Evolutionary conservation across 2,888 invertebrate species (phyloP).

Genomic region (Rhogogaster chlorosoma): DNA sequence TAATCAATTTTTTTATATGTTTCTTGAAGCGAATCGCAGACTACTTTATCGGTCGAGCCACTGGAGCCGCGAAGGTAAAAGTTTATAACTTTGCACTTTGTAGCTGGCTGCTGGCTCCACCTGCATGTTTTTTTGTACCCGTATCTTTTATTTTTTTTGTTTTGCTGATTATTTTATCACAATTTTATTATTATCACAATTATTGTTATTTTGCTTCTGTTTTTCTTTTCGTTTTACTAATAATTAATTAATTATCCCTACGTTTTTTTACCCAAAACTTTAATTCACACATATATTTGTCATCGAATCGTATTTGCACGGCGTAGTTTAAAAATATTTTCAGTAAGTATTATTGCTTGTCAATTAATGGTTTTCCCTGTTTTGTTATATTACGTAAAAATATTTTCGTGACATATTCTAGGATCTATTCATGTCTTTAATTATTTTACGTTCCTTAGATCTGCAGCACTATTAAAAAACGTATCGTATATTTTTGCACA

Average conservation of each 20-base stretch:
- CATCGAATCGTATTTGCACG: background rate
- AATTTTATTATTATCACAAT: conserved; percentile 8
- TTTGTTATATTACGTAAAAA: background rate
- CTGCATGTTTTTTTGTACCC: conserved; percentile 58
- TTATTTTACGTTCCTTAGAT: background rate
- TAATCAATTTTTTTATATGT: conserved; percentile 66
- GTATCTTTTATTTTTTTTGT: background rate
- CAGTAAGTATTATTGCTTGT: background rate
- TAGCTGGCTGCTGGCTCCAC: conserved; percentile 71
- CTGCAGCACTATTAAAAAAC: background rate
- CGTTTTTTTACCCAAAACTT: background rate
- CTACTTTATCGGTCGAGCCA: conserved; percentile 72
- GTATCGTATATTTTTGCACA: background rate
- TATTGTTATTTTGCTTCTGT: background rate
- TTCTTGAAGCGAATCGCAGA: conserved; percentile 70
- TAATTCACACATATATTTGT: background rate
- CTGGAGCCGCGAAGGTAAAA: conserved; percentile 76
- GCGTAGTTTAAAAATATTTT: background rate
- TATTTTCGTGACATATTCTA: background rate
- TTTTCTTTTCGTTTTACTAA: background rate
- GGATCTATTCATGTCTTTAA: background rate
- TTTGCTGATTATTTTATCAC: background rate
- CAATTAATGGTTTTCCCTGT: background rate
- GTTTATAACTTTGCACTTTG: conserved; percentile 62
- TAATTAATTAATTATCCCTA: background rate